phyloP scores from a whole-genome alignment of 2,797 vertebrate genomes.

The Hybognathus amarus region DNA sequence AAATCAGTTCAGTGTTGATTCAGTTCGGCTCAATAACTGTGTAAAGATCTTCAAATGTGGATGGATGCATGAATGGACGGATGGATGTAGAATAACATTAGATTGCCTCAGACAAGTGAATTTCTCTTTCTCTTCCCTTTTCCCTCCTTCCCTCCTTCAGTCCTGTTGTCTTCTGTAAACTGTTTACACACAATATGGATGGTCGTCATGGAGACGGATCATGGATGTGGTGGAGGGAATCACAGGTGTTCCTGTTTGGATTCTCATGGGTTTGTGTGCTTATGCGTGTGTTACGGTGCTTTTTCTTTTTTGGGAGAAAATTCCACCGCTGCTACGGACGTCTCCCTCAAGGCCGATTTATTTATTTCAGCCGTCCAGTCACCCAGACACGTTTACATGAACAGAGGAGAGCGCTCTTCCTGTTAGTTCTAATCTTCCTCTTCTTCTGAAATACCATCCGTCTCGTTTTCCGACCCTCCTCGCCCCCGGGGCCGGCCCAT shows the following conservation, averaged over 20 bases:
- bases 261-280: conserved; percentile 58
- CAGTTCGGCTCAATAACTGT: not conserved
- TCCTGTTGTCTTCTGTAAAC: conserved; percentile 69
- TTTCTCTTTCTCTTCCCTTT: not conserved
- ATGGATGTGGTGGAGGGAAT: conserved; percentile 53
- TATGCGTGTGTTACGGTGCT: conserved; percentile 56
- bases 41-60: not conserved
- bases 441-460: conserved; percentile 24
- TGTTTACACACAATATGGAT: conserved; percentile 70
- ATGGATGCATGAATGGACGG: not conserved
- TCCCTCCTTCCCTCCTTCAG: conserved; percentile 23
- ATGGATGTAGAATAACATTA: not conserved
- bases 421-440: conserved; percentile 74
- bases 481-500: conserved; percentile 15
- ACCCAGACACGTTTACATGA: conserved; percentile 73
- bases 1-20: not conserved
- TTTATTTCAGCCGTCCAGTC: conserved; percentile 74
- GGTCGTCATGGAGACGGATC: conserved; percentile 61
- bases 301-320: conserved; percentile 44
- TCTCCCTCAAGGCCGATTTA: conserved; percentile 69
- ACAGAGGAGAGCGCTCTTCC: conserved; percentile 72
- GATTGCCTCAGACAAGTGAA: no score
- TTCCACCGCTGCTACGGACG: conserved; percentile 41
- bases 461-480: conserved; percentile 24
- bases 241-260: conserved; percentile 82